These are phyloP conservation scores for Chloropsis hardwickii DNA, from an alignment of 2,113 vertebrate species.

Conservation along the genomic window DNA sequence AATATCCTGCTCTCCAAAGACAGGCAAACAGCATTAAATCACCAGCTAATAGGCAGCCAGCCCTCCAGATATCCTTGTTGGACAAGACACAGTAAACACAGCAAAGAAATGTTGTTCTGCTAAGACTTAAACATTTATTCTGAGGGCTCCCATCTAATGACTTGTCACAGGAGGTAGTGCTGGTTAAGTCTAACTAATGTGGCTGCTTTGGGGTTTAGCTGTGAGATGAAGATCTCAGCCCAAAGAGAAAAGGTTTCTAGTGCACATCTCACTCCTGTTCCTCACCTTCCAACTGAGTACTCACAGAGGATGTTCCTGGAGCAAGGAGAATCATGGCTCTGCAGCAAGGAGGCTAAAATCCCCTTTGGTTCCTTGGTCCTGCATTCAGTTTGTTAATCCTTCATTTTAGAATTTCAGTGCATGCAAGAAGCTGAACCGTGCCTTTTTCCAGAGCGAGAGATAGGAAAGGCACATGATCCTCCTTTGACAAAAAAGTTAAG, in stretches of 20 bases:
- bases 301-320: neutral
- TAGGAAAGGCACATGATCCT: neutral
- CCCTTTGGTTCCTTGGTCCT: neutral
- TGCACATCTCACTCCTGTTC: neutral
- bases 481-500: constrained; percentile 10
- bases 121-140: neutral
- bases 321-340: neutral
- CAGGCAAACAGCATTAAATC: neutral
- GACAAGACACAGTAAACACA: constrained; percentile 29
- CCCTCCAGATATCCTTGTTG: neutral
- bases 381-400: neutral
- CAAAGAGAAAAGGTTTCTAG: neutral
- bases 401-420: neutral
- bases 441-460: neutral
- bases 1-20: neutral
- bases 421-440: neutral
- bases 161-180: neutral
- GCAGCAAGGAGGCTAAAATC: neutral
- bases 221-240: neutral
- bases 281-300: neutral
- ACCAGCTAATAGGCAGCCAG: neutral
- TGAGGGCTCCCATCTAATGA: neutral
- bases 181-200: neutral
- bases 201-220: neutral
- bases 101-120: constrained; percentile 3